These are phyloP conservation scores for Sakesphorus luctuosus DNA, from an alignment of 2,113 vertebrate species.

Conservation along the genomic window DNA sequence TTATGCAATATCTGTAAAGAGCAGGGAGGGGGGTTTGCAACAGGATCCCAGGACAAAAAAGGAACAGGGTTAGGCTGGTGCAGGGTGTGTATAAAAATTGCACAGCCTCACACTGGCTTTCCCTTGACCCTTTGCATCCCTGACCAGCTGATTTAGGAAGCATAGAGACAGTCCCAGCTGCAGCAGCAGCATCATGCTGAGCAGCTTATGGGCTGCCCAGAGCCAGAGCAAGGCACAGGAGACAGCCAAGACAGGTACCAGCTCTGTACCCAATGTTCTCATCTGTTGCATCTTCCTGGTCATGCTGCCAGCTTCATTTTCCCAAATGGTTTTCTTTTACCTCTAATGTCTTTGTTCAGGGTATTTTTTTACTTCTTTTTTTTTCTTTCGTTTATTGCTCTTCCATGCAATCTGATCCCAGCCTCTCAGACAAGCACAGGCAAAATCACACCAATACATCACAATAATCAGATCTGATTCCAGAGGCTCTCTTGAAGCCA, in stretches of 20 bases:
- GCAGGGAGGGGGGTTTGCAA: neutral
- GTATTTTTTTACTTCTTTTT: neutral
- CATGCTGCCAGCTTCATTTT: neutral
- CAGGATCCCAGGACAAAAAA: neutral
- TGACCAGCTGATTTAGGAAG: rapidly evolving
- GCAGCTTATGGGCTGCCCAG: neutral
- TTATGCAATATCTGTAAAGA: neutral
- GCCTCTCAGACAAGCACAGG: neutral
- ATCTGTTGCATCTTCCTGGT: neutral
- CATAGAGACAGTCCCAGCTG: neutral
- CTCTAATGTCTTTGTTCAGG: neutral
- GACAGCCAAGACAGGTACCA: neutral
- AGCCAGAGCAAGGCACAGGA: rapidly evolving
- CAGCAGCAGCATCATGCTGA: neutral
- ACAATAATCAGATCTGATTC: slow-evolving; percentile 1
- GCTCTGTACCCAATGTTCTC: neutral
- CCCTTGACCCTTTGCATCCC: neutral
- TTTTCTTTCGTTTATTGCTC: neutral
- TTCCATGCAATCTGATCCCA: neutral
- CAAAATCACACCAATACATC: slow-evolving; percentile 6
- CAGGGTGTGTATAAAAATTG: neutral
- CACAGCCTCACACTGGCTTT: neutral
- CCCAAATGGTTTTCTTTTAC: neutral
- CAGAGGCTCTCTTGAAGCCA: neutral
- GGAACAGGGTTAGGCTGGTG: neutral